Base-by-base conservation (phyloP, 2,888 invertebrate genomes). In the Smittia sp. region DNA sequence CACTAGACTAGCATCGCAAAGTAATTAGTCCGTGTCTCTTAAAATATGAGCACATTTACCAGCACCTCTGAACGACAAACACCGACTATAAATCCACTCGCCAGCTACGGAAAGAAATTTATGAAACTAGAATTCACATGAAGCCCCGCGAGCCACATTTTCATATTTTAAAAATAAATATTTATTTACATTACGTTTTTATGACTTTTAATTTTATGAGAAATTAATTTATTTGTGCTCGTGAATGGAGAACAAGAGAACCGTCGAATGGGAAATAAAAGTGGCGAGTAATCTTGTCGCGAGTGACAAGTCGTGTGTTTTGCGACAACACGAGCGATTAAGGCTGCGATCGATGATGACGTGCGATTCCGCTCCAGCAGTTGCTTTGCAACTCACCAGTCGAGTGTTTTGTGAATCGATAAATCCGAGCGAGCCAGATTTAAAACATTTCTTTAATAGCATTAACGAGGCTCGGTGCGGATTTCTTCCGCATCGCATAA, bases 1-100 rank as follows among this genome's bases (percentile, higher is more conserved):
- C 70, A 58, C 20, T 70, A 22, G 27, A 18, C 46, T n/a, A 68
- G 24, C 46, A 68, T 70, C 70, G 54, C 70, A 70, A 52, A 32
- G 58, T 58, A 70, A 70, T 70, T 70, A 70, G 70, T 70, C 54
- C 27, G 27, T 70, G 70, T 70, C 70, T 70, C 20, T 46, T 6
- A 70, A 68, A 70, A 58, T 70, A 54, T 70, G 70, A 58, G 20
- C 2, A 27, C 54, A 70, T 70, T 70, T 70, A 52, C 41, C 22
- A 58, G 15, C 58, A 58, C 58, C 58, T 15, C 18, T n/a, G 18
- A 15, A n/a, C 52, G 24, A 9, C 58, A 58, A 24, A 22, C 58
- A 24, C 58, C 6, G 24, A 15, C 58, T 2, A 58, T 58, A 58
- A 58, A 46, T 46, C n/a, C n/a, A 13, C 46, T 32, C 32, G 32